A percentile compares a stretch with the other conserved stretches of the same genome.
These are phyloP conservation scores for Pocillopora grandis DNA, from an alignment of 92 coral and sea anemone genomes.

Conservation along the genomic window DNA sequence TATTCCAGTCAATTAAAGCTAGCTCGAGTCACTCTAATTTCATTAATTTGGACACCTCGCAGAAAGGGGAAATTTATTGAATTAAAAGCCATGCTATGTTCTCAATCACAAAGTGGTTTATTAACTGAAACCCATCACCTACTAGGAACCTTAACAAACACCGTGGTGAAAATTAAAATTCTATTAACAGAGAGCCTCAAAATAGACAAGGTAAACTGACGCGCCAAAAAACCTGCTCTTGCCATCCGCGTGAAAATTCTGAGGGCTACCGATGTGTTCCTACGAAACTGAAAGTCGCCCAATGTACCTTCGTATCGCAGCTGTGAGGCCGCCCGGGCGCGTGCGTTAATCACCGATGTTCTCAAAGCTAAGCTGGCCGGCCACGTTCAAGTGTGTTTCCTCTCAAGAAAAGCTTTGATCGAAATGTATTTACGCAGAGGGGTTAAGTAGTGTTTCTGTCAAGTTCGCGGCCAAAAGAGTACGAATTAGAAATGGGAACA, in stretches of 20 bases:
- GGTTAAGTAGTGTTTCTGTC: slow-evolving; percentile 56
- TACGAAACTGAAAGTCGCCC: slow-evolving; percentile 23
- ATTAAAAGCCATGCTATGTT: slow-evolving; percentile 48
- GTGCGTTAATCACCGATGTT: neutral
- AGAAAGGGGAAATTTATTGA: slow-evolving; percentile 36
- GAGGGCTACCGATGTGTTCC: slow-evolving; percentile 8
- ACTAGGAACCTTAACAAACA: slow-evolving; percentile 37
- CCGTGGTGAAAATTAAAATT: slow-evolving; percentile 76
- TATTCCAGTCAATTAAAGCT: slow-evolving; percentile 38
- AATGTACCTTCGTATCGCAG: neutral
- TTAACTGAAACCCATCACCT: slow-evolving; percentile 59
- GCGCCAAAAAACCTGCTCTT: slow-evolving; percentile 42
- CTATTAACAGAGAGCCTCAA: slow-evolving; percentile 75
- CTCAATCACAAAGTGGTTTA: slow-evolving; percentile 65
- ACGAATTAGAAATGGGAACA: slow-evolving; percentile 53
- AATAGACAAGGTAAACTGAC: slow-evolving; percentile 52
- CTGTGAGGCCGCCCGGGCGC: neutral
- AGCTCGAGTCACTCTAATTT: slow-evolving; percentile 32
- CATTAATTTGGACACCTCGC: slow-evolving; percentile 52
- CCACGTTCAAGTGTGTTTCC: slow-evolving; percentile 32
- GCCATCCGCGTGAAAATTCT: slow-evolving; percentile 17
- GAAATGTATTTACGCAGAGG: slow-evolving; percentile 41
- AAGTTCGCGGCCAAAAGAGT: slow-evolving; percentile 42
- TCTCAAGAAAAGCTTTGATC: slow-evolving; percentile 34
- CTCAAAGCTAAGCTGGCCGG: slow-evolving; percentile 6